Conservation (phyloP, 2,113 vertebrate genomes). For the Aegypius monachus region DNA sequence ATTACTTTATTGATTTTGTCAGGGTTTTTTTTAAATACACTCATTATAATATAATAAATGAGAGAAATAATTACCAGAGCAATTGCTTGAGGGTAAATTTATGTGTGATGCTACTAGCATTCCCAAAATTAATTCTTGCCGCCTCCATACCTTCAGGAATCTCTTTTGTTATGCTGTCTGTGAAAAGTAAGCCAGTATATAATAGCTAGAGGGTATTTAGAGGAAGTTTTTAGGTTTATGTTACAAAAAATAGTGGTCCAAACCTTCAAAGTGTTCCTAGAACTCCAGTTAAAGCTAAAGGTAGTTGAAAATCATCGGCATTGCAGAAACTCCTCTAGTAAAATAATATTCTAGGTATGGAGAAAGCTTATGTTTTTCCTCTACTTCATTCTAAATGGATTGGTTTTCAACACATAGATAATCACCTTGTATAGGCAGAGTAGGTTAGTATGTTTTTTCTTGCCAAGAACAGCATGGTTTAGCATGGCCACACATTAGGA, state of each 20-base stretch:
- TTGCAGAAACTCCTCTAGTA: background rate
- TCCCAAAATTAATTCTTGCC: background rate
- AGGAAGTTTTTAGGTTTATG: background rate
- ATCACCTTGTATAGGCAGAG: background rate
- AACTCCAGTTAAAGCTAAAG: background rate
- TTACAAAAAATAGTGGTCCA: background rate
- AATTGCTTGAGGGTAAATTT: background rate
- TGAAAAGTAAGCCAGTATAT: background rate
- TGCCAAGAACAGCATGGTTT: background rate
- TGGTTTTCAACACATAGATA: background rate
- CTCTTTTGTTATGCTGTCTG: background rate
- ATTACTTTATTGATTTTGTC: background rate
- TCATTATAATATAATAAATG: background rate
- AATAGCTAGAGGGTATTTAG: background rate
- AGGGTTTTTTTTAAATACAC: background rate
- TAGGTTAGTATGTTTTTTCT: background rate
- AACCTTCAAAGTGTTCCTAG: background rate
- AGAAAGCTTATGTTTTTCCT: background rate
- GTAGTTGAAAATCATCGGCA: background rate
- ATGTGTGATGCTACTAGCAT: background rate
- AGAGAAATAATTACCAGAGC: background rate
- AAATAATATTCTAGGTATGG: background rate
- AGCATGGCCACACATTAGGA: background rate
- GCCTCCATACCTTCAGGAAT: background rate
- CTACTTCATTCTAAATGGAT: background rate